Conservation (phyloP, 2,113 vertebrate species). For the Symphodus melops region DNA sequence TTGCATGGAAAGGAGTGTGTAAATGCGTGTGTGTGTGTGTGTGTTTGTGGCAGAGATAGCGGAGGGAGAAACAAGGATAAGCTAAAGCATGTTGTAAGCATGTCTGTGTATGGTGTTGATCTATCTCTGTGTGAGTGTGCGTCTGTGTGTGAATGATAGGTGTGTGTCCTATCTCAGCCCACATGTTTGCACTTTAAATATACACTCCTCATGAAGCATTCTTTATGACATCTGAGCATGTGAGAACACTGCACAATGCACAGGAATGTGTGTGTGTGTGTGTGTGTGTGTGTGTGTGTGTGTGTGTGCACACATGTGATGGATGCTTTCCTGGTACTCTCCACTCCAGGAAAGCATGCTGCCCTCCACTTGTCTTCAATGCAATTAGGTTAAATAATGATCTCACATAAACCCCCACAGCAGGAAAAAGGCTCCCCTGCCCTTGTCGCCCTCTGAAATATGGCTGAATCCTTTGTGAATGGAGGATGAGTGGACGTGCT, state of each 20-base stretch:
- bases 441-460: constrained; percentile 69
- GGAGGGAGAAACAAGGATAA: constrained; percentile 22
- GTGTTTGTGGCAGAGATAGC: constrained; percentile 25
- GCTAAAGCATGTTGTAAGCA: constrained; percentile 31
- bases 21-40: neutral
- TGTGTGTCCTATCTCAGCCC: neutral
- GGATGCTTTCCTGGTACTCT: constrained; percentile 47
- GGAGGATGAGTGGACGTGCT: constrained; percentile 39
- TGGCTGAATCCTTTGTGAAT: constrained; percentile 45
- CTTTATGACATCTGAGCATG: constrained; percentile 4
- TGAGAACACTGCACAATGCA: constrained; percentile 35
- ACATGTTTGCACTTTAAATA: constrained; percentile 16
- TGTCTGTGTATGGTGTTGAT: constrained; percentile 38
- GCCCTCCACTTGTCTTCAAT: constrained; percentile 71
- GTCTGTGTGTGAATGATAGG: neutral
- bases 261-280: neutral
- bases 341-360: constrained; percentile 55
- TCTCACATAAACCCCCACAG: constrained; percentile 69
- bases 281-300: constrained; percentile 7
- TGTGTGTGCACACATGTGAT: constrained; percentile 50
- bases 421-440: constrained; percentile 60
- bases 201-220: neutral
- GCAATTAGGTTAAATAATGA: constrained; percentile 81
- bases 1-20: constrained; percentile 66
- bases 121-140: constrained; percentile 19